These are phyloP conservation scores for Gorsachius magnificus DNA, from an alignment of 2,797 vertebrate genomes.

Conservation along the genomic window DNA sequence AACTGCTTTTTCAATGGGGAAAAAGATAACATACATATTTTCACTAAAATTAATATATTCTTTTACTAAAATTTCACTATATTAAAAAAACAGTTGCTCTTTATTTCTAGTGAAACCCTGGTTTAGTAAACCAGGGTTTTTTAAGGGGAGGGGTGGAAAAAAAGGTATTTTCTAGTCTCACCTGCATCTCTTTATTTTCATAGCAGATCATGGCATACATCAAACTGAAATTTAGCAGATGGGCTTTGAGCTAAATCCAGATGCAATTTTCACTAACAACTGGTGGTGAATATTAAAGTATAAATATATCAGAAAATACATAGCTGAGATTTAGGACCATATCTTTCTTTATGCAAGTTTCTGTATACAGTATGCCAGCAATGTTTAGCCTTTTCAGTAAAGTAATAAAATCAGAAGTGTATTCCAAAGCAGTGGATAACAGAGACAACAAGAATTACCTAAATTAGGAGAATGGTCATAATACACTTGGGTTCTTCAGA, in stretches of 20 bases:
- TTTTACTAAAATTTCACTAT: neutral
- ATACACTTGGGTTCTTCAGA: neutral
- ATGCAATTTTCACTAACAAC: neutral
- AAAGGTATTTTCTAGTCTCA: neutral
- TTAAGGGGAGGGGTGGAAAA: neutral
- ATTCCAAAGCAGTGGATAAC: neutral
- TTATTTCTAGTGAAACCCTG: conserved; percentile 7
- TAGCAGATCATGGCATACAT: neutral
- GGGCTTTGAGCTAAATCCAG: neutral
- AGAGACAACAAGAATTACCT: neutral
- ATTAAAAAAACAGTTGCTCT: neutral
- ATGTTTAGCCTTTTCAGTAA: neutral
- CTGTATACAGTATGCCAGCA: neutral
- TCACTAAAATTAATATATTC: neutral
- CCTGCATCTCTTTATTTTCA: neutral
- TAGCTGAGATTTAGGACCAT: neutral
- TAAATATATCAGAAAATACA: neutral
- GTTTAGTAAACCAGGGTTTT: neutral
- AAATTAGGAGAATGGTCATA: neutral
- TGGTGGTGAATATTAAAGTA: neutral
- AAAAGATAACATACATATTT: neutral
- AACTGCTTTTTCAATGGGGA: conserved; percentile 5
- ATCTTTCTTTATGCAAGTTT: neutral
- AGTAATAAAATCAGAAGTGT: neutral
- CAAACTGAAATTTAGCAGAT: neutral